phyloP scores from a whole-genome alignment of 1,140 invertebrate genomes.

The Liolophura sinensis region DNA sequence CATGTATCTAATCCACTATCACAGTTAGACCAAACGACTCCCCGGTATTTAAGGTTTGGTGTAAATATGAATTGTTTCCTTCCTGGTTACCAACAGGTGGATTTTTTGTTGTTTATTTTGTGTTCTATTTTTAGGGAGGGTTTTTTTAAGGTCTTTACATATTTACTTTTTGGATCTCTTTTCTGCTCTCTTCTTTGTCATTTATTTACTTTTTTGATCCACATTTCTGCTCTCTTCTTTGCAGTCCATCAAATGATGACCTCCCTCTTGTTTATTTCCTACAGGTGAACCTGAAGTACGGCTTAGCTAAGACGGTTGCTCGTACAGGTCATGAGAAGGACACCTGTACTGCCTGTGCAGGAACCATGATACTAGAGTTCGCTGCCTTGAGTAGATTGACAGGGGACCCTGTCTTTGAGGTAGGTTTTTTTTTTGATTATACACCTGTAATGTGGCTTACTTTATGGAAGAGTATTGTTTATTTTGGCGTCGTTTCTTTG shows the following conservation, averaged over 20 bases:
- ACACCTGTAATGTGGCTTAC: background rate
- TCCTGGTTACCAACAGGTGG: too few relatives aligned
- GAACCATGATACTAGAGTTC: slow-evolving; percentile 97
- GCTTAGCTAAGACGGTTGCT: slow-evolving; percentile 75
- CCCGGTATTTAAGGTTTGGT: too few relatives aligned
- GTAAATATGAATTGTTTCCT: too few relatives aligned
- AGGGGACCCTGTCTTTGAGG: slow-evolving; percentile 90
- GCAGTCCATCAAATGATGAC: background rate
- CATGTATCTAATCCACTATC: too few relatives aligned
- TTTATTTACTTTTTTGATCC: too few relatives aligned
- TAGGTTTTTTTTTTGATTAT: slow-evolving; percentile 39
- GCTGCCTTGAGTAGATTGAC: slow-evolving; percentile 91
- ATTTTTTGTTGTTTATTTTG: too few relatives aligned
- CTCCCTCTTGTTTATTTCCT: slow-evolving; percentile 39
- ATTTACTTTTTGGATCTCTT: too few relatives aligned
- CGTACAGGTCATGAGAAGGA: slow-evolving; percentile 65
- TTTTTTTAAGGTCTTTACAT: too few relatives aligned
- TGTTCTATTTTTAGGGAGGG: too few relatives aligned
- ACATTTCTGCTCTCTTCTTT: too few relatives aligned
- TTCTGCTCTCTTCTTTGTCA: too few relatives aligned
- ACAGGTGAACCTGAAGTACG: slow-evolving; percentile 87
- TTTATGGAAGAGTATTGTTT: background rate
- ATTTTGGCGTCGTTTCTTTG: background rate
- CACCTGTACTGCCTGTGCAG: slow-evolving; percentile 98
- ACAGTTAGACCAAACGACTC: too few relatives aligned